Base-by-base conservation (phyloP, 2,888 invertebrate species). In the Amphipyra tragopoginis region DNA sequence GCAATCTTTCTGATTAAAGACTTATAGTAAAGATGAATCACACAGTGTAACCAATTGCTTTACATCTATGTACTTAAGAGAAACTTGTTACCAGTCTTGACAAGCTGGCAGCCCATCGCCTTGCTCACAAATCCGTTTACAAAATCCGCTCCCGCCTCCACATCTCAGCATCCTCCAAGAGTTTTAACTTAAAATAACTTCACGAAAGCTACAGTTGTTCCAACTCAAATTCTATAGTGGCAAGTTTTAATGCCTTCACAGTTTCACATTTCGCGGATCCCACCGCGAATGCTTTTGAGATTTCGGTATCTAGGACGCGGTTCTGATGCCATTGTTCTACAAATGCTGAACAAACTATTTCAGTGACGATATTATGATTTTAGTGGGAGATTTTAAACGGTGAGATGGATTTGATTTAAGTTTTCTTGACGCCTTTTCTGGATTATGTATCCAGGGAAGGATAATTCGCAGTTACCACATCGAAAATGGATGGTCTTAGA, bases 211-310 rank as follows among this genome's bases (percentile, higher is more conserved):
- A 77, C 80, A 80, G 81, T 82, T 80, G 80, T 83, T 86, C 79
- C 79, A 82, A 79, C 81, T 80, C 72, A 75, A 82, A 83, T 88
- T 85, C 84, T 85, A 83, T 86, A 88, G 85, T 84, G 79, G 78
- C 73, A 87, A 88, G 87, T 89, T 90, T 89, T 88, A 87, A 87
- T 86, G 81, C 87, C 77, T 81, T 70, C 76, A 68, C 79, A 77
- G 79, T 77, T 77, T 75, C 78, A 78, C 75, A 81, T 84, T 79
- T 81, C 45, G 69, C 42, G 56, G 61, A 79, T 79, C 57, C 53
- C 54, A 63, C 72, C 58, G 60, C 61, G 57, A 71, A 74, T 75
- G 81, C 80, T 84, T 80, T 81, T 67, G 79, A 84, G 85, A 82
- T 84, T 85, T 86, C 79, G 67, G 80, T 78, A 77, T 80, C 79